Conservation (phyloP, 2,113 vertebrate genomes). For the Empidonax traillii region DNA sequence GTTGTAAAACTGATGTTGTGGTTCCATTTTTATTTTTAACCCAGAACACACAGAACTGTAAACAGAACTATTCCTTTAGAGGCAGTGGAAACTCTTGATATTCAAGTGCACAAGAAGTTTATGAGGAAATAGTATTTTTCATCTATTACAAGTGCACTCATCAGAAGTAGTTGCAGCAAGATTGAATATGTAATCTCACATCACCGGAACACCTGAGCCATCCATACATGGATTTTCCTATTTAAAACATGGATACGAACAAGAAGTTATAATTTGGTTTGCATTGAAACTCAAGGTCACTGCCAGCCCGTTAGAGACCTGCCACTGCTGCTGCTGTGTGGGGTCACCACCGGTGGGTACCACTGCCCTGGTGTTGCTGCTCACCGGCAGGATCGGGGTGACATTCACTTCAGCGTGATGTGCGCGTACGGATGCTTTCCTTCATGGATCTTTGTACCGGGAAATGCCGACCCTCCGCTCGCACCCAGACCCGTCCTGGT, state of each 20-base stretch:
- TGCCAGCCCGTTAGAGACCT: not conserved
- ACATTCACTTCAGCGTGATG: accelerated
- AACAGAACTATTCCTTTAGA: not conserved
- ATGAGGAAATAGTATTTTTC: not conserved
- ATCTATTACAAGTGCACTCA: not conserved
- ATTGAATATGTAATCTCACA: not conserved
- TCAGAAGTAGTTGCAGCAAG: not conserved
- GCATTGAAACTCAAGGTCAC: not conserved
- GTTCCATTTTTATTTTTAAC: not conserved
- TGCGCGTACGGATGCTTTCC: not conserved
- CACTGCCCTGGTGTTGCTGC: not conserved
- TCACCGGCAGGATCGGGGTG: accelerated
- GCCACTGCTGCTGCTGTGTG: not conserved
- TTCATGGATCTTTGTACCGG: not conserved
- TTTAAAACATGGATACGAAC: not conserved
- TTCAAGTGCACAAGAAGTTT: not conserved
- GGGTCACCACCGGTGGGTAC: not conserved
- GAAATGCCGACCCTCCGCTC: not conserved
- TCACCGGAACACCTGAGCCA: not conserved
- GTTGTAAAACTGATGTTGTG: not conserved
- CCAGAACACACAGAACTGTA: not conserved
- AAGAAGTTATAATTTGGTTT: not conserved
- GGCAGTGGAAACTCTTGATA: not conserved
- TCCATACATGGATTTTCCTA: not conserved
- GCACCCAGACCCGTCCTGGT: not conserved